phyloP scores from a whole-genome alignment of 2,113 vertebrate genomes.

The Microcebus ravelobensis region DNA sequence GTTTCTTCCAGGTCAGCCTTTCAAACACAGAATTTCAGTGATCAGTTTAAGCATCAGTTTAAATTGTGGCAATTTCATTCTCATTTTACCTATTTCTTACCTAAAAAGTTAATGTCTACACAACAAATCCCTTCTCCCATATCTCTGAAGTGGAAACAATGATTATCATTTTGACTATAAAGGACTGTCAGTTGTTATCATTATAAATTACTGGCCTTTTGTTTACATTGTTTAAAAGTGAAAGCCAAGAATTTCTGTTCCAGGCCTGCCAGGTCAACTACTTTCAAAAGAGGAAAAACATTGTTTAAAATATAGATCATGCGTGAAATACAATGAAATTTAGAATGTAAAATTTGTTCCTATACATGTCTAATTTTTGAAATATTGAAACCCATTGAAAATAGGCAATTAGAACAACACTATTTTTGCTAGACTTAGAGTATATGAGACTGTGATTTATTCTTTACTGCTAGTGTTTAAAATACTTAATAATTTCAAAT shows the following conservation, averaged over 20 bases:
- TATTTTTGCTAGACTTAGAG: not conserved
- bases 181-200: not conserved
- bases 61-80: not conserved
- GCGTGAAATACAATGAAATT: slow-evolving; percentile 6
- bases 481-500: not conserved
- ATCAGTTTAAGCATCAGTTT: slow-evolving; percentile 32
- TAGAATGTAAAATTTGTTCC: slow-evolving; percentile 8
- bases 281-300: slow-evolving; percentile 40
- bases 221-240: slow-evolving; percentile 11
- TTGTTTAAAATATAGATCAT: slow-evolving; percentile 20
- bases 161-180: slow-evolving; percentile 28
- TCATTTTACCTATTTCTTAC: not conserved
- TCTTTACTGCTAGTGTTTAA: not conserved
- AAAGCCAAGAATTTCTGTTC: slow-evolving; percentile 16
- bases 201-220: slow-evolving; percentile 36
- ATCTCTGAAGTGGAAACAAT: not conserved
- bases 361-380: slow-evolving; percentile 13
- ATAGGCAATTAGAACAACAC: not conserved
- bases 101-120: slow-evolving; percentile 33
- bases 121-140: not conserved
- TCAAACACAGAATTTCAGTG: not conserved
- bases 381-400: slow-evolving; percentile 3
- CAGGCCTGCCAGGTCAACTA: not conserved
- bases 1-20: not conserved
- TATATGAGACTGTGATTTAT: not conserved